These are phyloP conservation scores for Doryteuthis pealeii DNA, from an alignment of 1,140 invertebrate species.

Conservation along the genomic window DNA sequence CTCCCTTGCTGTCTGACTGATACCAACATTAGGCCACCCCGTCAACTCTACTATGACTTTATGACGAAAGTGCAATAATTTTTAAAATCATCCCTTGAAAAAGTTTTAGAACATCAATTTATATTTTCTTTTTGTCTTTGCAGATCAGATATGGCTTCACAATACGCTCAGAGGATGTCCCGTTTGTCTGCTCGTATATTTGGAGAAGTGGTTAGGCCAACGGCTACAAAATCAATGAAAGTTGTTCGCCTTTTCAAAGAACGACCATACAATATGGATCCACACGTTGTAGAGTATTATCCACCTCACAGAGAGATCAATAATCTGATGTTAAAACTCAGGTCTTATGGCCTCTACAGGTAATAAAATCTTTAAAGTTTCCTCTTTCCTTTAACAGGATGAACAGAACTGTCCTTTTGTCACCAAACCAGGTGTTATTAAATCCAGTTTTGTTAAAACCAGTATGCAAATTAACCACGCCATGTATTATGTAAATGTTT, in stretches of 20 bases:
- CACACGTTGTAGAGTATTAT: slow-evolving; percentile 81
- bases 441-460: no score
- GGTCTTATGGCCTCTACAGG: slow-evolving; percentile 50
- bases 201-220: slow-evolving; percentile 79
- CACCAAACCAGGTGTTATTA: no score
- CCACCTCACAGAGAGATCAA: slow-evolving; percentile 62
- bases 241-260: slow-evolving; percentile 79
- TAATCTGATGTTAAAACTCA: slow-evolving; percentile 35
- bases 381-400: neutral
- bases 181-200: slow-evolving; percentile 86
- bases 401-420: neutral
- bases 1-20: no score
- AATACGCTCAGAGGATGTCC: slow-evolving; percentile 83
- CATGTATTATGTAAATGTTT: no score
- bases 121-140: no score
- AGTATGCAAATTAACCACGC: no score
- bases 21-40: no score
- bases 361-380: slow-evolving; percentile 20
- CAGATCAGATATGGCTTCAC: slow-evolving; percentile 10
- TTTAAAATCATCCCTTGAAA: no score
- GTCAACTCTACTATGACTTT: no score
- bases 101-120: no score
- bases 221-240: slow-evolving; percentile 58
- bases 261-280: slow-evolving; percentile 73
- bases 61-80: no score